Evolutionary conservation across 2,113 vertebrate species (phyloP).

Genomic region (Mionectes macconnelli): DNA sequence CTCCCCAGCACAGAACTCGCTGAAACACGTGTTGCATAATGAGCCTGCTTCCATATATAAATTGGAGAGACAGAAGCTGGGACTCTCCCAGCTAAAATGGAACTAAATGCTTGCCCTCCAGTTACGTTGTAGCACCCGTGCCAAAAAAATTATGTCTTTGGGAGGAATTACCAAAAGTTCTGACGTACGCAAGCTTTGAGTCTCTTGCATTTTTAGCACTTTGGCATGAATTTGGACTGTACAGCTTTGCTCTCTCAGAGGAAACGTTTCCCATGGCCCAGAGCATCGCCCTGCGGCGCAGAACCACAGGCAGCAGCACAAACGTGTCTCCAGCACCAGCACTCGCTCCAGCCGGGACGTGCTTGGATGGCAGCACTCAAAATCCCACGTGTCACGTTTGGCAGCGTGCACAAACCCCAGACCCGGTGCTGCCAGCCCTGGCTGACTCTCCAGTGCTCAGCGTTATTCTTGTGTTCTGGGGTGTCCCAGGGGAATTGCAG

Average conservation of each 20-base stretch:
- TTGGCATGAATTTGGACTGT: background rate
- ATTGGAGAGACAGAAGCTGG: background rate
- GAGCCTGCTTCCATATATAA: conserved; percentile 13
- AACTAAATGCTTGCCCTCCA: conserved; percentile 9
- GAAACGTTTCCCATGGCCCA: background rate
- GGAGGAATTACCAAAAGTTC: conserved; percentile 10
- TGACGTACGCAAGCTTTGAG: background rate
- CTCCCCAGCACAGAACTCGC: background rate
- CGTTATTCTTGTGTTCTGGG: background rate
- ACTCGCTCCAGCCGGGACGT: background rate
- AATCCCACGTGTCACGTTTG: background rate
- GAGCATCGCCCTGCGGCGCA: background rate
- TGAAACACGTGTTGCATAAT: background rate
- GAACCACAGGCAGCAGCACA: background rate
- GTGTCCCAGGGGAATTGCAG: background rate
- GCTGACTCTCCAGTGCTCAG: background rate
- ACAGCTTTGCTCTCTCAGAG: background rate
- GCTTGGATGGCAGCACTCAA: background rate
- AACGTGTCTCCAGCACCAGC: accelerated
- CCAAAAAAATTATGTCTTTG: conserved; percentile 27
- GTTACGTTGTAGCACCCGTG: background rate
- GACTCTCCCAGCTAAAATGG: conserved; percentile 42
- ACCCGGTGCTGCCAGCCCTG: background rate
- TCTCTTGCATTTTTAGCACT: background rate
- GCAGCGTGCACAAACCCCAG: background rate